Conservation (phyloP, 2,113 vertebrate species). For the Ursus arctos region DNA sequence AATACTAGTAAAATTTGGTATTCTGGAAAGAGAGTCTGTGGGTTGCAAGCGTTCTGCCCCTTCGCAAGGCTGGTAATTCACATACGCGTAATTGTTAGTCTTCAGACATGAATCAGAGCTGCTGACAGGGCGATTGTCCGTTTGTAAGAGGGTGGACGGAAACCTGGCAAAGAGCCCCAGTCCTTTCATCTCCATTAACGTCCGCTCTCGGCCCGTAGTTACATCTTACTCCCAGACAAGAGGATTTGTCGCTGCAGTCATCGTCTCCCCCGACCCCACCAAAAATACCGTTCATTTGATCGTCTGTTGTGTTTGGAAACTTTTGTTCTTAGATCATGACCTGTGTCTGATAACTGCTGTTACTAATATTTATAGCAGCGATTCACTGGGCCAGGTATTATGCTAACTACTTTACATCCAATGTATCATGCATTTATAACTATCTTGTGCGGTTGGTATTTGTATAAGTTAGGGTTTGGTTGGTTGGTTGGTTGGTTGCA, state of each 20-base stretch:
- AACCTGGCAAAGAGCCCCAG: slow-evolving; percentile 60
- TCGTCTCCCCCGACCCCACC: not conserved
- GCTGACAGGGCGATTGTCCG: slow-evolving; percentile 47
- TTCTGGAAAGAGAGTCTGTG: slow-evolving; percentile 52
- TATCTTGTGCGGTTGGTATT: not conserved
- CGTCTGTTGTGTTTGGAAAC: slow-evolving; percentile 29
- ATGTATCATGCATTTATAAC: not conserved
- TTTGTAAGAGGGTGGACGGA: slow-evolving; percentile 20
- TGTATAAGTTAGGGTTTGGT: not conserved
- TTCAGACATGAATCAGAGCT: slow-evolving; percentile 33
- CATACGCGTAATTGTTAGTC: slow-evolving; percentile 21
- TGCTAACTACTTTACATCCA: not conserved
- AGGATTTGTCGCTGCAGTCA: not conserved
- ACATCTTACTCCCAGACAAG: slow-evolving; percentile 24
- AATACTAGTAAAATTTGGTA: slow-evolving; percentile 44
- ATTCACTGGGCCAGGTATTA: not conserved
- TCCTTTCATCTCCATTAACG: slow-evolving; percentile 11
- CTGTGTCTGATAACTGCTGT: not conserved
- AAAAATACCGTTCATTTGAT: slow-evolving; percentile 2
- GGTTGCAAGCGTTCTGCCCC: slow-evolving; percentile 45
- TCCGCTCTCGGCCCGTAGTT: not conserved
- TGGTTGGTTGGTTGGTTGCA: not conserved
- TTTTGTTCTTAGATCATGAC: slow-evolving; percentile 16
- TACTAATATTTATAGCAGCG: not conserved
- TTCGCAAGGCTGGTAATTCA: slow-evolving; percentile 60